Evolutionary conservation across 2,113 vertebrate genomes (phyloP), one percentile per base, ranked within the genome.

Genomic region (Empidonax alnorum): DNA sequence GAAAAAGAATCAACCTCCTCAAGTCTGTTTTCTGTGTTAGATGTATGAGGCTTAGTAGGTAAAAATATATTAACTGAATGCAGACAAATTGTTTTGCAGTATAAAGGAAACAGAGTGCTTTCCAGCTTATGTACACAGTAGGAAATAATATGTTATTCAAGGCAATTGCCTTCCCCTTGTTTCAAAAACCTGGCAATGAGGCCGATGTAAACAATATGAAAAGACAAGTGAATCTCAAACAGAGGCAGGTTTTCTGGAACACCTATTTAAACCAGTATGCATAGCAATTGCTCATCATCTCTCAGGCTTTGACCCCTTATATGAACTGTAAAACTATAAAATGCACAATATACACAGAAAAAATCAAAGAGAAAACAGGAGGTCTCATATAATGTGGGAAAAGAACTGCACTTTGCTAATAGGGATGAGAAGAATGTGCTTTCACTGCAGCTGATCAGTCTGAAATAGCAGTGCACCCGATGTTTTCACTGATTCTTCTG

Each of bases 401-500:
- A 96, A 69, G 49, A 89, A 23, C 50, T 90, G 47, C 90, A 78
- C 46, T 93, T 27, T 93, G 61, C 65, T 94, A 92, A 96, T 39
- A 94, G 86, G 58, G 61, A 80, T 87, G 87, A 93, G 90, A 59
- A 86, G 78, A 78, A 93, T 61, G 59, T 58, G 59, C 73, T 95
- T 91, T 84, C 65, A 90, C 72, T 87, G 28, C 50, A 91, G 75
- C 75, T 95, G 94, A 90, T 97, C 83, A 93, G 84, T 84, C n/a
- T 81, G 90, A 93, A 97, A 90, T 95, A 91, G n/a, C 95, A 95
- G 79, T 72, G 39, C 76, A 82, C 33, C 81, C 94, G 62, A 83
- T 96, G 74, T 41, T 97, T 96, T 97, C 96, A 93, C 85, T 91
- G 96, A 95, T 97, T 96, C 92, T 80, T 96, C 63, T 61, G 84